Evolutionary conservation across 2,888 invertebrate genomes (phyloP).

Genomic region (Phengaris alcon): DNA sequence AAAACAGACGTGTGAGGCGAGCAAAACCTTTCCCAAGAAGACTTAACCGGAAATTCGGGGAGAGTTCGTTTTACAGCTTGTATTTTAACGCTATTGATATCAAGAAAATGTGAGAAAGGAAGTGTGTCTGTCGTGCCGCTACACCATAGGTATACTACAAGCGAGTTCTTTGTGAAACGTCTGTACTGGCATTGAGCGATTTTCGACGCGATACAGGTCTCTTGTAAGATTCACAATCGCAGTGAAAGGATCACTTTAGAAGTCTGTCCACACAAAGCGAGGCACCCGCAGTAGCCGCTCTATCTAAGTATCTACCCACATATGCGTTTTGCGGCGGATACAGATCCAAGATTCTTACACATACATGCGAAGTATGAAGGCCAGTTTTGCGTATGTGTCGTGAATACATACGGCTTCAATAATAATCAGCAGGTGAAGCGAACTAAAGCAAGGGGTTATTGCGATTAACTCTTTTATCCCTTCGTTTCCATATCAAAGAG

Average conservation of each 20-base stretch:
- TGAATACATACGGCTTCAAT: constrained; percentile 77
- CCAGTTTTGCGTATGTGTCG: constrained; percentile 74
- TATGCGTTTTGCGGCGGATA: constrained; percentile 72
- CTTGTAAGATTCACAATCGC: constrained; percentile 71
- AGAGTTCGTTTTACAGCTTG: constrained; percentile 63
- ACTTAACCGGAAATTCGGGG: constrained; percentile 58
- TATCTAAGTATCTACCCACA: constrained; percentile 69
- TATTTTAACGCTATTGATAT: constrained; percentile 71
- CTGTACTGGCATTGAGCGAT: constrained; percentile 52
- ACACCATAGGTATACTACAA: constrained; percentile 59
- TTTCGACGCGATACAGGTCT: constrained; percentile 58
- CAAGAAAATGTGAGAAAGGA: constrained; percentile 78
- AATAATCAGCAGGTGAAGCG: constrained; percentile 79
- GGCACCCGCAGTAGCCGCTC: constrained; percentile 74
- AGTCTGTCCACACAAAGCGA: constrained; percentile 65
- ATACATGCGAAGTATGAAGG: constrained; percentile 70
- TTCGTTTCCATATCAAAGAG: constrained; percentile 78
- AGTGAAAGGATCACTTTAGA: constrained; percentile 63
- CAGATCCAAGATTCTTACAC: constrained; percentile 76
- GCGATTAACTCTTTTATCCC: constrained; percentile 79
- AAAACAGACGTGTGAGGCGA: constrained; percentile 45
- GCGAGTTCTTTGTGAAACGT: constrained; percentile 62
- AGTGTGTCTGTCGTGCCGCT: constrained; percentile 69
- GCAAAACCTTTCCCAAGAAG: constrained; percentile 55
- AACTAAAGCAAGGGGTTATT: constrained; percentile 77